Base-by-base conservation (phyloP, 2,113 vertebrate genomes). In the Pseudorectes ferrugineus region DNA sequence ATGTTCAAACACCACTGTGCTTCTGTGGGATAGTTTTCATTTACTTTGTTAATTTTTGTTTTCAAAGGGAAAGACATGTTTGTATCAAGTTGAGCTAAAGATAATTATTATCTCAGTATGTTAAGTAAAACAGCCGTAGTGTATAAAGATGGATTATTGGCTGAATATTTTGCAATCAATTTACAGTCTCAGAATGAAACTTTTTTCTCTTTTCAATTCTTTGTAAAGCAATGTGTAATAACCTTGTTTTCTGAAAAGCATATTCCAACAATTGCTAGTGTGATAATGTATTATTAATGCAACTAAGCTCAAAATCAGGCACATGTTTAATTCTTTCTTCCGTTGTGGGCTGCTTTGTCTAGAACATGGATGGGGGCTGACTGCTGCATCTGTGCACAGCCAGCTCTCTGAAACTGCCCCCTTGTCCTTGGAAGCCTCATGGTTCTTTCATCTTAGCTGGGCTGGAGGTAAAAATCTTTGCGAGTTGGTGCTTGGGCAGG, bases 81-180 rank as follows among this genome's bases (percentile, higher is more conserved):
- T 98, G 80, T 97, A 97, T 97, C 87, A 96, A 97, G 83, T 96
- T 97, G 92, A 96, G 94, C 55, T 96, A 94, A 94, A 97, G 91
- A 94, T 92, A 96, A 96, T 98, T 94, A 97, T 98, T 98, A 98
- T 97, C 96, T 88, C 88, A 79, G 88, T 85, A 71, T 75, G 92
- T 95, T 91, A 83, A 78, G 36, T 89, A 94, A 94, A 96, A 77
- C 43, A 96, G 22, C 29, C 42, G 33, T 87, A 92, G 24, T 91
- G 71, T 72, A 61, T 90, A 93, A 97, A 96, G 42, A 38, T 31
- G 81, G 63, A 95, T 95, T 95, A 94, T 94, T 95, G 94, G 62
- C 65, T 96, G 92, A 97, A 96, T 96, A 96, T 96, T 97, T 97
- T 96, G 79, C 74, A 95, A 89, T 85, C 79, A 82, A 82, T 95